A percentile compares a stretch with the other conserved stretches of the same genome.
Conservation (phyloP, 2,797 vertebrate genomes). For the Falco cherrug region DNA sequence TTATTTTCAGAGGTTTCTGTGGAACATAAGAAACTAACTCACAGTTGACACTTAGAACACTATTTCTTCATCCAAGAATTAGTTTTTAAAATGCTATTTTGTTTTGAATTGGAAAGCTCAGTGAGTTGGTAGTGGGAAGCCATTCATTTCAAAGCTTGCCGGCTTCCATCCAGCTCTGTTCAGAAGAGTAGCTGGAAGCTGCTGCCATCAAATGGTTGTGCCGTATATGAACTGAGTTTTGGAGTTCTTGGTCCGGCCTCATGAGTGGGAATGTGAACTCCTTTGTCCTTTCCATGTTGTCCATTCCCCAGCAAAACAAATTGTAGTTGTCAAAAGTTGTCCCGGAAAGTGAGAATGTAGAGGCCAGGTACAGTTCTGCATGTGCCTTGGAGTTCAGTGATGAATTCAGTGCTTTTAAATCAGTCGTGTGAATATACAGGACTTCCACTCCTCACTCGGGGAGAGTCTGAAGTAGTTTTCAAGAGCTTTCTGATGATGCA, state of each 20-base stretch:
- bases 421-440: not conserved
- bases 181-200: constrained; percentile 57
- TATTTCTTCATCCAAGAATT: constrained; percentile 43
- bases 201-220: constrained; percentile 70
- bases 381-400: not conserved
- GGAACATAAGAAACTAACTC: not conserved
- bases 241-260: constrained; percentile 36
- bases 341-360: not conserved
- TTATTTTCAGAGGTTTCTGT: constrained; percentile 38
- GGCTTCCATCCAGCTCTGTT: constrained; percentile 33
- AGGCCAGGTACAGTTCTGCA: not conserved
- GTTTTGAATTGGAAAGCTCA: constrained; percentile 31
- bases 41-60: constrained; percentile 13
- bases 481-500: constrained; percentile 18
- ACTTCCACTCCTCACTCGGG: not conserved
- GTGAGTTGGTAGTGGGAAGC: constrained; percentile 44
- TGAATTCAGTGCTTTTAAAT: not conserved
- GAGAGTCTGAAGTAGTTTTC: constrained; percentile 1
- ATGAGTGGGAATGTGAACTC: not conserved
- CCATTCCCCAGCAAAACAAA: not conserved
- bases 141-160: constrained; percentile 42
- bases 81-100: constrained; percentile 46
- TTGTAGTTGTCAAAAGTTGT: not conserved
- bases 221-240: constrained; percentile 40
- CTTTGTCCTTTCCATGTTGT: not conserved